Base-by-base conservation (phyloP, 1,140 invertebrate species). In the Olivierus martensii region DNA sequence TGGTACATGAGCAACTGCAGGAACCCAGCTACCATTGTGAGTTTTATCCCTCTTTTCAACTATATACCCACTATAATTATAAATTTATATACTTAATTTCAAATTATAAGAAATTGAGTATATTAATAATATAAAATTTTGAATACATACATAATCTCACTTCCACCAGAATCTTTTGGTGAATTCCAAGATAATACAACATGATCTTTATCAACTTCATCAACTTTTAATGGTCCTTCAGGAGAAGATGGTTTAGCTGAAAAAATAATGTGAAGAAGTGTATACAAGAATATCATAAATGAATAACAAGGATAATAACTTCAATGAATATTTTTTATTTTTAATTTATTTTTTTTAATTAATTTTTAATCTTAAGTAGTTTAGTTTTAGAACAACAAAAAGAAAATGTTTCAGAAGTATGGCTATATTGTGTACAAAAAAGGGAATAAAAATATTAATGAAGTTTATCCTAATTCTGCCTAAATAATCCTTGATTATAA, bases 31-130 rank as follows among this genome's bases (percentile, higher is more conserved):
- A 58, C 92, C 92, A 45, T 89, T 87, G 64, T 93, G 87, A 4
- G 88, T 87, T 11, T 92, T 73, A 71, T 97, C 94, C 28, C 89
- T 81, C 75, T 97, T 98, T 68, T 98, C 93, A 65, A 98, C 91
- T 21, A 94, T 80, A 66, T 96, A 98, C 34, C 84, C 85, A 49
- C 78, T 83, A 56, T 71, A 66, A 36, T 53, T 50, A 41, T 15
- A 44, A 14, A n/a, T 15, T 84, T 83, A 39, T 86, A 88, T 62
- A 80, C 83, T 50, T 92, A 79, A 1, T 88, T 22, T 43, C 9
- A 17, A 43, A 17, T 18, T 43, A 22, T 7, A 43, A 22, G 38
- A 28, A 28, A 9, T 28, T 28, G 9, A 28, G 28, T 28, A 28
- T n/a, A 28, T 28, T 9, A 6, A 28, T 28, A 28, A 28, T n/a